phyloP scores from a whole-genome alignment of 2,113 vertebrate species.

The Onychostoma macrolepis region DNA sequence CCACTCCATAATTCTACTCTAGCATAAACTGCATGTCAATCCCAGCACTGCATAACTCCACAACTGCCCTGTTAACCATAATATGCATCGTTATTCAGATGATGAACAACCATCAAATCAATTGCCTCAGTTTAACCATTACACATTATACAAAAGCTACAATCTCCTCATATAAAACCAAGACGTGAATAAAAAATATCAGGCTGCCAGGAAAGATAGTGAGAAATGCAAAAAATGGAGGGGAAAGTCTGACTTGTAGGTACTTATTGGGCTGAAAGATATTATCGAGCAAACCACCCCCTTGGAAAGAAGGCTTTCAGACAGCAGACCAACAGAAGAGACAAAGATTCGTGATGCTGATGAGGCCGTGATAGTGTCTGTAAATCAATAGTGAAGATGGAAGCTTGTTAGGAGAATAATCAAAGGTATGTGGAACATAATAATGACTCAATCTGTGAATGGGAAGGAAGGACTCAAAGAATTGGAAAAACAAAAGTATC shows the following conservation, averaged over 20 bases:
- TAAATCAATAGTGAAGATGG: neutral
- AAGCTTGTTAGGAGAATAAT: neutral
- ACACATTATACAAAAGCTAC: constrained; percentile 34
- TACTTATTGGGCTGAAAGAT: neutral
- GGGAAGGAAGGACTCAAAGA: neutral
- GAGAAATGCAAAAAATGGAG: constrained; percentile 15
- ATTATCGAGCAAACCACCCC: neutral
- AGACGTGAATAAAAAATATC: constrained; percentile 1
- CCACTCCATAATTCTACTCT: neutral
- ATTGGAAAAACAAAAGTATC: neutral
- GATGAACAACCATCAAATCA: constrained; percentile 36
- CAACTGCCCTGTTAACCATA: neutral
- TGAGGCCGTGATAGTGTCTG: constrained; percentile 13
- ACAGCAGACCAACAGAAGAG: neutral
- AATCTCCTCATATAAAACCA: neutral
- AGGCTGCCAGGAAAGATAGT: neutral
- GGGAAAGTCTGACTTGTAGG: neutral
- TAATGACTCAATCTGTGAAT: neutral
- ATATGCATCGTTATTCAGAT: constrained; percentile 6
- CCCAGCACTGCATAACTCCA: neutral
- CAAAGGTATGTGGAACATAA: neutral
- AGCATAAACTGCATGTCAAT: neutral
- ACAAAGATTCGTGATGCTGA: neutral
- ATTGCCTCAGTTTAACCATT: constrained; percentile 13
- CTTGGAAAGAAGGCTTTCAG: neutral